Base-by-base conservation (phyloP, 2,888 invertebrate genomes). In the Lymantria monacha region DNA sequence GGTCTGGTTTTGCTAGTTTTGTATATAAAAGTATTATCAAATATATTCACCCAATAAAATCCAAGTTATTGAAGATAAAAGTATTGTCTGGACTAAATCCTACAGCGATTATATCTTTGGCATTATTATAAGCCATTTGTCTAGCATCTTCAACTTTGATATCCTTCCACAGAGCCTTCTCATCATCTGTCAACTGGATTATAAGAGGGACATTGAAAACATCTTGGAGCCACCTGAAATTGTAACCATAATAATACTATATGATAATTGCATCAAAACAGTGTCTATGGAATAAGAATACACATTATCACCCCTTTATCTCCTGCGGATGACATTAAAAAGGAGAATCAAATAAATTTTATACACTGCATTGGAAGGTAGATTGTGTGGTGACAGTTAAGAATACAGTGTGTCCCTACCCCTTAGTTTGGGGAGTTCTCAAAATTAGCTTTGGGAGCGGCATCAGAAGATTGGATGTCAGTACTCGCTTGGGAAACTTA, bases 171-270 rank as follows among this genome's bases (percentile, higher is more conserved):
- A 99, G 92, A 5, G 95, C 96, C 82, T 99, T 99, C 82, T 99
- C 99, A 82, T 99, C 99, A 75, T 99, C 99, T 0, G 99, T 99
- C 74, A 99, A 83, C 83, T 99, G 99, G 62, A 99, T 97, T 0
- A 99, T 95, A 14, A 99, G 88, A 0, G 99, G 98, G 1, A 99
- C 98, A 82, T 99, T 93, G 80, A 99, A 99, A 0, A 96, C 95
- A 59, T 99, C 99, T 87, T 99, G 99, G 3, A 99, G 89, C 98
- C 98, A 99, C 83, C 96, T 96, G 74, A 59, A 88, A 79, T 33
- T 8, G n/a, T n/a, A 44, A 3, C 2, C 5, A 22, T 22, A 36
- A 37, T 44, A 48, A 11, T 30, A 30, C 9, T 15, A 3, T 0
- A 31, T 5, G 12, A 38, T 30, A 48, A 9, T 33, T 22, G 22